These are phyloP conservation scores for Amphipoea lucens DNA, from an alignment of 2,888 invertebrate species.

Conservation along the genomic window DNA sequence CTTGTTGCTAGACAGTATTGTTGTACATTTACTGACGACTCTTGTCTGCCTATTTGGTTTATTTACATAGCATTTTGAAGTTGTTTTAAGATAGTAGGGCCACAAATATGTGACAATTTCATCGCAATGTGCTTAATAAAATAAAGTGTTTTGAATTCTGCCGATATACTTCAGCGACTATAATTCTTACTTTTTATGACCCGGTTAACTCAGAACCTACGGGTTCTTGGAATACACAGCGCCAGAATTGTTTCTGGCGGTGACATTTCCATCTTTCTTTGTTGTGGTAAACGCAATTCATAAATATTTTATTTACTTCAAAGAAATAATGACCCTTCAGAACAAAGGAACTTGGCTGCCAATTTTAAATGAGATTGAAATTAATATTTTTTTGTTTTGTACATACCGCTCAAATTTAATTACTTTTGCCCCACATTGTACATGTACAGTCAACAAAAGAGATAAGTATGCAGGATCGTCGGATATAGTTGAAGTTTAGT, in stretches of 20 bases:
- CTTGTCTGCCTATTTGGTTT: background rate
- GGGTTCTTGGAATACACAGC: background rate
- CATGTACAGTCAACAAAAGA: too few relatives aligned
- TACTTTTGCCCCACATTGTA: too few relatives aligned
- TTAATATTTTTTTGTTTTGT: background rate
- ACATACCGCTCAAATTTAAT: background rate
- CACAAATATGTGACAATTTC: background rate
- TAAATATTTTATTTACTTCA: constrained; percentile 42
- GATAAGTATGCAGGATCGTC: too few relatives aligned
- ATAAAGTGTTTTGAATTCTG: background rate
- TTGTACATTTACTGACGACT: background rate
- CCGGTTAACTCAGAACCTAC: background rate
- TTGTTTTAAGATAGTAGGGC: background rate
- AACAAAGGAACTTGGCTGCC: constrained; percentile 29
- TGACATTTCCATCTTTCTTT: constrained; percentile 40
- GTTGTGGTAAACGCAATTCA: constrained; percentile 19
- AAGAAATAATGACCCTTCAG: constrained; percentile 27
- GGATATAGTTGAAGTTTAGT: too few relatives aligned
- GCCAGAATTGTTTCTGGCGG: constrained; percentile 16
- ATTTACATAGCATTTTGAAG: background rate
- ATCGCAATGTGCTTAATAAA: background rate
- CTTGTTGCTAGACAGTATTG: background rate
- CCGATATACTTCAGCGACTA: background rate
- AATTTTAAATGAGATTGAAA: constrained; percentile 21
- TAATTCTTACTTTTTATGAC: background rate